Evolutionary conservation across 2,797 vertebrate genomes (phyloP).

Genomic region (Simalia tracyae): DNA sequence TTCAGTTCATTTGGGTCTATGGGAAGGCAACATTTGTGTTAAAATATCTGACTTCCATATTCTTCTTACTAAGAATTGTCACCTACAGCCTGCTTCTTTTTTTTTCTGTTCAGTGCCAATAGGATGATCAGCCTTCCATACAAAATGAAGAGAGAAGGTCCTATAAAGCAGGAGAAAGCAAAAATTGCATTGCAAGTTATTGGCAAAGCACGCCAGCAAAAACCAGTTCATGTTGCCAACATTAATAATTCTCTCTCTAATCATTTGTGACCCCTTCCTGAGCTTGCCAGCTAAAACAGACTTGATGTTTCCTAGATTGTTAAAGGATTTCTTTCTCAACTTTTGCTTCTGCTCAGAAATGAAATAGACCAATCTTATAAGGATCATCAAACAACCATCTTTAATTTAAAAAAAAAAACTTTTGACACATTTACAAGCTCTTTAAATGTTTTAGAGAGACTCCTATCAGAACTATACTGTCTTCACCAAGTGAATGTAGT

Average conservation of each 20-base stretch:
- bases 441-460: not conserved
- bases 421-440: not conserved
- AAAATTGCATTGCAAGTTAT: not conserved
- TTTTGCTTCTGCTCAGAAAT: not conserved
- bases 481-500: not conserved
- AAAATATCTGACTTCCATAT: too few relatives aligned
- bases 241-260: constrained; percentile 31
- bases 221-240: constrained; percentile 32
- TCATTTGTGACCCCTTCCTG: constrained; percentile 34
- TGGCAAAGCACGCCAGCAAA: not conserved
- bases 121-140: not conserved
- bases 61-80: too few relatives aligned
- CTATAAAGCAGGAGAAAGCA: not conserved
- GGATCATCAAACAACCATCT: not conserved
- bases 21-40: not conserved
- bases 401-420: not conserved
- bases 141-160: not conserved
- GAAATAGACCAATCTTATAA: not conserved
- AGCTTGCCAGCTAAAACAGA: not conserved
- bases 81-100: not conserved
- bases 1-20: not conserved
- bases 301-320: not conserved
- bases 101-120: not conserved
- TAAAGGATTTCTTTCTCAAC: not conserved
- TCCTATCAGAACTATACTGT: not conserved